Percentiles rank a stretch among this genome's conserved stretches.
Conservation (phyloP, 2,797 vertebrate genomes). For the Balearica regulorum region DNA sequence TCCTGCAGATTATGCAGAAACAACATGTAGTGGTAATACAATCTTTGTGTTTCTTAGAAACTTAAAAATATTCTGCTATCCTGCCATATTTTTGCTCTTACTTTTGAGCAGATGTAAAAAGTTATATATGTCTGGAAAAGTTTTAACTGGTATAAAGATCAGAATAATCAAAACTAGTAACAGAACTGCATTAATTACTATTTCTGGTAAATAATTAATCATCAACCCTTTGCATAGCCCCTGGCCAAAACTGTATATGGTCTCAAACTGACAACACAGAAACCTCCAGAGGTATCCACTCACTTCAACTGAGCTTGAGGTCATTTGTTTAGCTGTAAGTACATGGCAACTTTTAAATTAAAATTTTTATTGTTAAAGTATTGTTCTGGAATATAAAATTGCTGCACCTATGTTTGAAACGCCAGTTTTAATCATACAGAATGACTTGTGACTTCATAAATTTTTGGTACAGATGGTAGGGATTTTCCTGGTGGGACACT, state of each 20-base stretch:
- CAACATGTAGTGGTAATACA: neutral
- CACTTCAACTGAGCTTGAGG: neutral
- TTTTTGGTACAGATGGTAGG: conserved; percentile 40
- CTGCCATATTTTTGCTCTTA: neutral
- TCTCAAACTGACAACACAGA: conserved; percentile 65
- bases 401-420: conserved; percentile 23
- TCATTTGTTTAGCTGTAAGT: conserved; percentile 14
- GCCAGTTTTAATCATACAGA: conserved; percentile 39
- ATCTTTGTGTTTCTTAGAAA: neutral
- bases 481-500: conserved; percentile 49
- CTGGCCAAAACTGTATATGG: conserved; percentile 45
- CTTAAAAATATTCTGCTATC: neutral
- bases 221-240: conserved; percentile 27
- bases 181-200: conserved; percentile 67
- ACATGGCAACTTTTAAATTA: neutral
- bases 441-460: conserved; percentile 35
- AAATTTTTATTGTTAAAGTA: conserved; percentile 4
- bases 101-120: neutral
- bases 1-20: neutral
- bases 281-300: conserved; percentile 41
- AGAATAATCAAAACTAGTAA: conserved; percentile 63
- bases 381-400: conserved; percentile 18
- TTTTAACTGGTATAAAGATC: neutral
- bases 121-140: neutral
- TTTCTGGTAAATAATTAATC: conserved; percentile 69